Evolutionary conservation across 2,113 vertebrate genomes (phyloP).

Genomic region (Solea solea): DNA sequence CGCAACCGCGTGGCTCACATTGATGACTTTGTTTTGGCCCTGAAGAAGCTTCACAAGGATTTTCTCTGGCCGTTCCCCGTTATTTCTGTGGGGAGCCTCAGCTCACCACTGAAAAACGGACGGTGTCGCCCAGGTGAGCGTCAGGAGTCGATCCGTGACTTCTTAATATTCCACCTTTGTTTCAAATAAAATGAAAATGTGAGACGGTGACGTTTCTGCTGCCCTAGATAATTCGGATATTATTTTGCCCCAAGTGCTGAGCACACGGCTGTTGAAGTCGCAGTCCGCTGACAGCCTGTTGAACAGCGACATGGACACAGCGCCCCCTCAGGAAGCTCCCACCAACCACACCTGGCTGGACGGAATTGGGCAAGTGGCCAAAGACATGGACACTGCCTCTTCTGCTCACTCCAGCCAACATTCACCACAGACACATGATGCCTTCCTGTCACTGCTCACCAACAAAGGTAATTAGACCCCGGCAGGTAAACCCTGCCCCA

Average conservation of each 20-base stretch:
- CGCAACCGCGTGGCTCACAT: conserved; percentile 90
- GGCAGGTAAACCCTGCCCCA: background rate
- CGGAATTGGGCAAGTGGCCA: conserved; percentile 78
- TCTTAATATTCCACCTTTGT: background rate
- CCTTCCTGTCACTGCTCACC: conserved; percentile 93
- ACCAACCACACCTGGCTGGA: conserved; percentile 90
- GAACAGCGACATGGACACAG: conserved; percentile 88
- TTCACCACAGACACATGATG: conserved; percentile 91
- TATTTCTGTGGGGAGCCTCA: conserved; percentile 86
- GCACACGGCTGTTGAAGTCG: conserved; percentile 90
- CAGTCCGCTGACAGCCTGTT: conserved; percentile 90
- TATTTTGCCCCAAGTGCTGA: conserved; percentile 76
- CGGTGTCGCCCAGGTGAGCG: conserved; percentile 89
- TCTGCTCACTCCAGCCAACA: conserved; percentile 79
- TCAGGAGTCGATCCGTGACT: background rate
- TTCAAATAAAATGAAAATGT: no score
- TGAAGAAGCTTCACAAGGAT: conserved; percentile 94
- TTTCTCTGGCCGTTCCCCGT: conserved; percentile 98
- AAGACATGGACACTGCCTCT: conserved; percentile 88
- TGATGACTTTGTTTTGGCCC: conserved; percentile 91
- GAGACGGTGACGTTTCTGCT: background rate
- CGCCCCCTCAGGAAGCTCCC: conserved; percentile 72
- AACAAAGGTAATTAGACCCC: conserved; percentile 86
- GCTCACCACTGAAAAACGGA: conserved; percentile 94
- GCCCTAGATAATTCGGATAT: background rate